phyloP scores from a whole-genome alignment of 2,113 vertebrate species.

The Mormoops blainvillei region DNA sequence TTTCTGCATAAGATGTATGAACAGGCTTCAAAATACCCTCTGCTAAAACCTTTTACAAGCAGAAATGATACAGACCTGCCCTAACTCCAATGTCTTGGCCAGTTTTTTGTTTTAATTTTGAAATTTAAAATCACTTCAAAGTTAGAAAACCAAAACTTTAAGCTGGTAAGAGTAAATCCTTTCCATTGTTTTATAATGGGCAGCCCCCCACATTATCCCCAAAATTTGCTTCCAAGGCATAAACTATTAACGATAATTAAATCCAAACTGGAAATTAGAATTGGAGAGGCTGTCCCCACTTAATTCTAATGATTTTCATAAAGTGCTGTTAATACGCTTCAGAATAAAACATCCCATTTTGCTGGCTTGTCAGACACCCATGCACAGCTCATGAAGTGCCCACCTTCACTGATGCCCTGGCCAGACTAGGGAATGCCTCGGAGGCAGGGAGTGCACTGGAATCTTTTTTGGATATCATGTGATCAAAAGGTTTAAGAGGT shows the following conservation, averaged over 20 bases:
- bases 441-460: not conserved
- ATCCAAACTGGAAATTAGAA: not conserved
- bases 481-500: not conserved
- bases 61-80: not conserved
- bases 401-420: not conserved
- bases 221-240: conserved; percentile 30
- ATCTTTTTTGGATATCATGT: not conserved
- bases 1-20: not conserved
- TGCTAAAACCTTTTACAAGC: not conserved
- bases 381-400: not conserved
- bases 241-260: not conserved
- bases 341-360: not conserved
- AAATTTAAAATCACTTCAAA: conserved; percentile 31
- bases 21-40: not conserved
- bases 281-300: not conserved
- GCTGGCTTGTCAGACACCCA: not conserved
- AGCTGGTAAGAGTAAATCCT: not conserved
- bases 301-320: not conserved
- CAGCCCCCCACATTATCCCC: not conserved
- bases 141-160: not conserved
- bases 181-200: conserved; percentile 39
- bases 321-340: not conserved
- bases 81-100: not conserved
- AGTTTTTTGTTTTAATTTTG: not conserved
- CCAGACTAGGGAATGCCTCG: not conserved